Conservation (phyloP, 2,797 vertebrate genomes). For the Hybognathus amarus region DNA sequence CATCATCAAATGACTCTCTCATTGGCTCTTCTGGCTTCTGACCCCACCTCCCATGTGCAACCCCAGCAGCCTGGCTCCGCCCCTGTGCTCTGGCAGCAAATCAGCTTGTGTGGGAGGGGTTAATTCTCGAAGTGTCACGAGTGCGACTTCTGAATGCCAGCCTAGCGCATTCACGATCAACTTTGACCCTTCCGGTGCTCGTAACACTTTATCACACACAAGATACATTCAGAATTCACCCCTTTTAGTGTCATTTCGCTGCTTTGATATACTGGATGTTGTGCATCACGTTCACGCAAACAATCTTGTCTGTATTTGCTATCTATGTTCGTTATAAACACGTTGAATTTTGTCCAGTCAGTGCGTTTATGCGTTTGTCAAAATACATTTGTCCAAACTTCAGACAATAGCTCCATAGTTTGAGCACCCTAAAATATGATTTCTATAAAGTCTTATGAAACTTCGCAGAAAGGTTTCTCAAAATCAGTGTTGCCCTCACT, state of each 20-base stretch:
- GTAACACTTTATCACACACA: constrained; percentile 70
- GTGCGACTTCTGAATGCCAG: constrained; percentile 56
- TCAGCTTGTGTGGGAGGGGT: constrained; percentile 71
- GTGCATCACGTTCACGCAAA: constrained; percentile 47
- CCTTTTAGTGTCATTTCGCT: constrained; percentile 61
- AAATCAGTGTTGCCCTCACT: neutral
- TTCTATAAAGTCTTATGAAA: neutral
- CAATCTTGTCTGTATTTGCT: constrained; percentile 61
- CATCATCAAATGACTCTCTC: constrained; percentile 35
- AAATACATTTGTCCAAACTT: neutral
- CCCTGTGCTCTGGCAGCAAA: constrained; percentile 68
- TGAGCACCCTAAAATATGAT: constrained; percentile 32
- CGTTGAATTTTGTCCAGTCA: neutral
- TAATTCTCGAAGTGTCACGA: constrained; percentile 78
- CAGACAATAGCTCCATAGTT: neutral
- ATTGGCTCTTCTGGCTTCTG: constrained; percentile 48
- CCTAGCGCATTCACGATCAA: constrained; percentile 21
- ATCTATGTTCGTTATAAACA: constrained; percentile 54
- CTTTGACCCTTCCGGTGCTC: constrained; percentile 61
- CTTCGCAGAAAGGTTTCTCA: neutral
- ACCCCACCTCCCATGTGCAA: constrained; percentile 23
- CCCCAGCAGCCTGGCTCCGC: constrained; percentile 22
- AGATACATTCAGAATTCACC: constrained; percentile 73
- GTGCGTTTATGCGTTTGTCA: constrained; percentile 5
- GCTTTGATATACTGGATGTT: constrained; percentile 58